These are phyloP conservation scores for Leguminivora glycinivorella DNA, from an alignment of 1,140 invertebrate genomes.

Conservation along the genomic window DNA sequence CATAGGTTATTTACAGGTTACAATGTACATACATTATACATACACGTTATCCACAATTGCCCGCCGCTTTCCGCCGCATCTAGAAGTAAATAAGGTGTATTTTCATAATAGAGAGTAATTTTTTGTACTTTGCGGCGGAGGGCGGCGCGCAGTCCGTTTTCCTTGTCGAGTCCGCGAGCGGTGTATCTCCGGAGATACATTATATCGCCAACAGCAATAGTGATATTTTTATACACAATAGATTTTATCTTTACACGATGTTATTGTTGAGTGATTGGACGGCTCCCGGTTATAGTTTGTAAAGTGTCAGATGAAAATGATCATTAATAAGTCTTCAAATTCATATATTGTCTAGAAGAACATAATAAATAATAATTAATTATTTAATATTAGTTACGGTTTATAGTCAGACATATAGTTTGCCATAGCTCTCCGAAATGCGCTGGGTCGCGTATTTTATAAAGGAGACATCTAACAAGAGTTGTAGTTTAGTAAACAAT, in stretches of 20 bases:
- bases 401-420: constrained; percentile 44
- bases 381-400: constrained; percentile 45
- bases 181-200: constrained; percentile 35
- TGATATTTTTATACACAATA: constrained; percentile 78
- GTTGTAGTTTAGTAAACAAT: constrained; percentile 33
- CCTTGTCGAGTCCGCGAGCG: constrained; percentile 56
- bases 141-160: constrained; percentile 58
- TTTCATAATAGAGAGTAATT: constrained; percentile 71
- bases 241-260: constrained; percentile 76
- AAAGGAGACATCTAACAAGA: neutral
- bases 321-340: constrained; percentile 63
- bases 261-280: constrained; percentile 75
- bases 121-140: constrained; percentile 61
- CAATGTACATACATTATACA: constrained; percentile 53
- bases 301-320: constrained; percentile 62
- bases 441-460: constrained; percentile 36
- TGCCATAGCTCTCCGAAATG: constrained; percentile 43
- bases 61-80: constrained; percentile 48
- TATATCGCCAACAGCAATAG: constrained; percentile 62
- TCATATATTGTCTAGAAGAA: constrained; percentile 38
- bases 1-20: constrained; percentile 78
- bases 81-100: constrained; percentile 60
- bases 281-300: constrained; percentile 77
- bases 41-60: constrained; percentile 59
- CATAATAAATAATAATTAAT: constrained; percentile 38